Evolutionary conservation across 92 coral and sea anemone species (phyloP).

Genomic region (Anthopleura xanthogrammica): DNA sequence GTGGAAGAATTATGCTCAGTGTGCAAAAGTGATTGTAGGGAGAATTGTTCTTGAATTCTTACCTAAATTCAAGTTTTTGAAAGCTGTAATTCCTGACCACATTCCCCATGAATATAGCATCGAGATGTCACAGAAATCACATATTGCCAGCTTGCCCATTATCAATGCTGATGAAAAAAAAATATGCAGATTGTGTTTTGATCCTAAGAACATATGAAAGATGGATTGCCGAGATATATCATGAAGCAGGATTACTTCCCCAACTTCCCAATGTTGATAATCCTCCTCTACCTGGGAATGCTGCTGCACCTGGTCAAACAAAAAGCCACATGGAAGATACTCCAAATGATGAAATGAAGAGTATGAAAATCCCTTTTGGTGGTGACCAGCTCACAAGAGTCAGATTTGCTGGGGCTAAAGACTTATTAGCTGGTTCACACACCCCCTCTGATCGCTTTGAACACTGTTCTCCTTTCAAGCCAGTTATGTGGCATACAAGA

Average conservation of each 20-base stretch:
- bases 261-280: constrained; percentile 47
- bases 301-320: constrained; percentile 74
- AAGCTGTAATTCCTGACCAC: constrained; percentile 54
- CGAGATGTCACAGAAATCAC: constrained; percentile 54
- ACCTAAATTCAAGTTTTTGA: constrained; percentile 45
- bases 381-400: constrained; percentile 63
- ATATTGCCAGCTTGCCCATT: constrained; percentile 55
- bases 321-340: constrained; percentile 50
- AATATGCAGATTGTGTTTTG: constrained; percentile 60
- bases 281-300: constrained; percentile 58
- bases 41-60: constrained; percentile 44
- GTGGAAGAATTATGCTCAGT: constrained; percentile 49
- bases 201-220: constrained; percentile 57
- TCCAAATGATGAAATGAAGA: constrained; percentile 49
- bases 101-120: constrained; percentile 46
- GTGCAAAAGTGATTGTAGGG: constrained; percentile 50
- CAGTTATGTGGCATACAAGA: constrained; percentile 72
- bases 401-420: constrained; percentile 66
- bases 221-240: constrained; percentile 66
- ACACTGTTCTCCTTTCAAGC: constrained; percentile 69
- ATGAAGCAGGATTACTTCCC: constrained; percentile 55
- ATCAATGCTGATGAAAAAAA: constrained; percentile 56
- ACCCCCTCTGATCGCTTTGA: constrained; percentile 72
- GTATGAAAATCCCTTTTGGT: constrained; percentile 66
- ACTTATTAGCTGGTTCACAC: constrained; percentile 63